These are phyloP conservation scores for Myrmecobius fasciatus DNA, from an alignment of 2,113 vertebrate genomes.

Conservation along the genomic window DNA sequence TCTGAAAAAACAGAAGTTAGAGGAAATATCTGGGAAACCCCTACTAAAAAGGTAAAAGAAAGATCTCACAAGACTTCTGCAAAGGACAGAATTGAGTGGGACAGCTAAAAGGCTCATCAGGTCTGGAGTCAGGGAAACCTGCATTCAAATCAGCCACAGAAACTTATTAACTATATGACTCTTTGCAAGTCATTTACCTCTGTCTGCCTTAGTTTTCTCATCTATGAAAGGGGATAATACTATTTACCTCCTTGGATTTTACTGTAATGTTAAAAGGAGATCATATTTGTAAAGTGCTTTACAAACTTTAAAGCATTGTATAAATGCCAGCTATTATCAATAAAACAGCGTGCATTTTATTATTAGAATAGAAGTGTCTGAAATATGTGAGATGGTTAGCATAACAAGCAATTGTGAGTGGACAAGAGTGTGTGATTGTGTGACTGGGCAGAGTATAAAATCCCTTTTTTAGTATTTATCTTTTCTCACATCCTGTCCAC, in stretches of 20 bases:
- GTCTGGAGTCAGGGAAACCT: neutral
- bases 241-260: neutral
- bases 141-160: neutral
- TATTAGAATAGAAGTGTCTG: too few relatives aligned
- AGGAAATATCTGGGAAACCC: neutral
- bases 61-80: neutral
- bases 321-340: neutral
- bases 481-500: neutral
- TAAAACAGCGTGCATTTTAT: neutral
- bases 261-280: neutral
- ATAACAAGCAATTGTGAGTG: neutral
- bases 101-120: too few relatives aligned
- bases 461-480: neutral
- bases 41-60: neutral
- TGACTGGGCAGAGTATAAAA: neutral
- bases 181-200: too few relatives aligned
- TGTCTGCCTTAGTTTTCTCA: too few relatives aligned
- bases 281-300: neutral
- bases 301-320: neutral
- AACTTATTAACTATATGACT: too few relatives aligned
- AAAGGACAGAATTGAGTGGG: neutral
- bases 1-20: neutral
- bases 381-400: neutral
- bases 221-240: neutral
- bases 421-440: neutral